Conservation (phyloP, 2,888 invertebrate species). For the Caenorhabditis doughertyi region DNA sequence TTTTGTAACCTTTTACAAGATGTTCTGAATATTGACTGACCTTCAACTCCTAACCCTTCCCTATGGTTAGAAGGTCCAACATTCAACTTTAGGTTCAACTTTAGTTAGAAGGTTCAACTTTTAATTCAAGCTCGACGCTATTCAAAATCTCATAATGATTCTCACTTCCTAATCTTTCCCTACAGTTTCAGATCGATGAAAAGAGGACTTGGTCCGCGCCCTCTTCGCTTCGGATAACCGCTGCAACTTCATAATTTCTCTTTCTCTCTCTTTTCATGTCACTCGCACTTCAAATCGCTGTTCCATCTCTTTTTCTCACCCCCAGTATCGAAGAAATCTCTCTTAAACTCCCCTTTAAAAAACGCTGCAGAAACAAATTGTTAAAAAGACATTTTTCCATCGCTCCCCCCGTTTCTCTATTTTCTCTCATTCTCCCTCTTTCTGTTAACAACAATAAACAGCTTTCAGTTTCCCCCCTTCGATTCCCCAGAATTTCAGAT, state of each 20-base stretch:
- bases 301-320: slow-evolving; percentile 9
- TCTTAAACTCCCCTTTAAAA: slow-evolving; percentile 14
- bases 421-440: slow-evolving; percentile 15
- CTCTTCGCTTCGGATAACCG: slow-evolving; percentile 74
- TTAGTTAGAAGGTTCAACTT: too few relatives aligned
- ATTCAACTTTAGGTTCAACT: too few relatives aligned
- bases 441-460: slow-evolving; percentile 38
- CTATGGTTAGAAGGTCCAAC: too few relatives aligned
- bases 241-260: slow-evolving; percentile 9
- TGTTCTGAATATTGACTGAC: too few relatives aligned
- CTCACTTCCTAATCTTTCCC: not conserved
- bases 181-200: slow-evolving; percentile 69
- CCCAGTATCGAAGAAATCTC: slow-evolving; percentile 20
- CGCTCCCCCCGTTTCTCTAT: slow-evolving; percentile 16
- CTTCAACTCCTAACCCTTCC: too few relatives aligned
- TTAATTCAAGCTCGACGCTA: too few relatives aligned
- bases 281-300: slow-evolving; percentile 10
- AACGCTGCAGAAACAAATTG: slow-evolving; percentile 48
- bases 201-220: slow-evolving; percentile 75
- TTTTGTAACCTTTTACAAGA: too few relatives aligned
- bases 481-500: not conserved
- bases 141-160: not conserved
- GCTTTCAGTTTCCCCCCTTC: slow-evolving; percentile 29
- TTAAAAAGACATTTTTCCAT: slow-evolving; percentile 14
- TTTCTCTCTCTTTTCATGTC: not conserved